Evolutionary conservation across 1,140 invertebrate species (phyloP), one percentile per base, ranked within the genome.

Genomic region (Atopsyche davidsoni): DNA sequence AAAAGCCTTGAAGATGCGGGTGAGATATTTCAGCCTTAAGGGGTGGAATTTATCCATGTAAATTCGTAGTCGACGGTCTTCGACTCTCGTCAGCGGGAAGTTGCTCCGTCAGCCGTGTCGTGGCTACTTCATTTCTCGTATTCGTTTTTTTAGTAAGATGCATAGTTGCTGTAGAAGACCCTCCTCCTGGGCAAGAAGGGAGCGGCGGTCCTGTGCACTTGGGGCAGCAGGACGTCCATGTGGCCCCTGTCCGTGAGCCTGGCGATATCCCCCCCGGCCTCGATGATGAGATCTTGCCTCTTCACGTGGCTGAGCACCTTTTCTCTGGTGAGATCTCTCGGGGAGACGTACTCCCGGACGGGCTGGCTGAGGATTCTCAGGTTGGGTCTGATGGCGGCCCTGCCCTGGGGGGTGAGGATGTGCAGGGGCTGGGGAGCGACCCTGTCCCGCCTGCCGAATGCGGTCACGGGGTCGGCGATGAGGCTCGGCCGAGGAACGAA

Each of bases 401-500:
- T 62, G 48, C 66, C 67, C 62, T 67, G 70, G 36, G 71, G 71
- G 18, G 68, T 67, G 39, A 72, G 63, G 47, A 69, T 55, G 49
- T 60, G 65, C 42, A 52, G 41, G 22, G 66, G 63, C 40, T 44
- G 31, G 9, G 75, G 74, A 51, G 72, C 63, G 46, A 68, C 59
- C 38, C 59, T 65, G 60, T 76, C 73, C 31, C 78, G 76, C 31
- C 72, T 73, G 18, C 86, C 86, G 75, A 83, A 89, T 41, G 86
- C 87, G 51, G 86, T 88, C 65, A 87, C 79, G 32, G 86, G 85
- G 65, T 86, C 84, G 40, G 85, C 79, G 52, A 89, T 81, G 63
- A 87, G 76, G 59, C 86, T 86, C 53, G 87, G 86, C 53, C 87
- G 75, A 52, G 87, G 85, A 58, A 89, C 86, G 65, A 79, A 81